A percentile compares a stretch with the other conserved stretches of the same genome.
phyloP scores from a whole-genome alignment of 2,888 invertebrate genomes.

The Andrena marginata region DNA sequence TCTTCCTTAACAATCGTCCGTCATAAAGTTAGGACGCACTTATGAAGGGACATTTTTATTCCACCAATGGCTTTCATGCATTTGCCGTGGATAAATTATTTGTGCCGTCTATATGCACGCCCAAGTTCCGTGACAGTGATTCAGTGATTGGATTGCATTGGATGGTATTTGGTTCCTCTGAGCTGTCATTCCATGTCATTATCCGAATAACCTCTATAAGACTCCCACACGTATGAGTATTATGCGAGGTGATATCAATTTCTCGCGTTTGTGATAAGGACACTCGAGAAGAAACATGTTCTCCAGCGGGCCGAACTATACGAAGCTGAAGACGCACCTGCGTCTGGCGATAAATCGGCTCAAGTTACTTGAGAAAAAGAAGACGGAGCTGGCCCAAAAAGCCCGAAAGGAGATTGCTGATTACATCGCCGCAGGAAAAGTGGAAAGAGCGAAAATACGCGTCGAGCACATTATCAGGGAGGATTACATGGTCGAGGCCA shows the following conservation, averaged over 20 bases:
- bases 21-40: too few species aligned
- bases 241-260: conserved; percentile 38
- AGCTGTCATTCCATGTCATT: conserved; percentile 25
- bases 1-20: too few species aligned
- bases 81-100: too few species aligned
- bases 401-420: conserved; percentile 99
- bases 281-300: conserved; percentile 88
- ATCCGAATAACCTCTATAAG: conserved; percentile 12
- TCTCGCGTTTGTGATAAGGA: conserved; percentile 9
- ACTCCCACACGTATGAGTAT: conserved; percentile 9
- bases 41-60: too few species aligned
- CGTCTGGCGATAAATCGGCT: conserved; percentile 96
- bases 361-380: conserved; percentile 98
- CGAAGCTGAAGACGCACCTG: conserved; percentile 98
- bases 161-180: neutral
- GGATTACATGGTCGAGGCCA: conserved; percentile 99
- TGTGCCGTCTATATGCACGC: too few species aligned
- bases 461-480: conserved; percentile 99
- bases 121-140: neutral
- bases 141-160: neutral
- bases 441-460: conserved; percentile 96
- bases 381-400: conserved; percentile 98
- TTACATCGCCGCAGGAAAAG: conserved; percentile 94
- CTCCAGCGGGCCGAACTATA: conserved; percentile 96
- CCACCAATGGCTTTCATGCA: too few species aligned